Evolutionary conservation across 2,797 vertebrate species (phyloP).

Genomic region (Microctenopoma lineatum): DNA sequence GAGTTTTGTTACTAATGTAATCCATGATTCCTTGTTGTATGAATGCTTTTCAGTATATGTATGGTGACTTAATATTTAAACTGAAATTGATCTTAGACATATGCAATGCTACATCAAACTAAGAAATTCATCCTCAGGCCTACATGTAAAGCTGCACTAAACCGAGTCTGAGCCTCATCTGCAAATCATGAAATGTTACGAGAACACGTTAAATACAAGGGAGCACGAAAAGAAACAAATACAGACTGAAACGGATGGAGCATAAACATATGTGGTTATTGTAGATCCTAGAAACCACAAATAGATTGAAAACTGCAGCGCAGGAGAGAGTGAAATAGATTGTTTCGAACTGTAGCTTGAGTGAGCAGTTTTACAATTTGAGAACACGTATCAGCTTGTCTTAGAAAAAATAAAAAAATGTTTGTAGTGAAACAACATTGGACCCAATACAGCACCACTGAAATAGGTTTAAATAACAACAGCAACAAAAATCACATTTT

Average conservation of each 20-base stretch:
- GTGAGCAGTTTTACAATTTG: constrained; percentile 31
- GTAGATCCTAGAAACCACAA: constrained; percentile 22
- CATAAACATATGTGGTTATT: constrained; percentile 13
- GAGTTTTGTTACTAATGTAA: constrained; percentile 19
- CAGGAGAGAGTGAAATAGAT: constrained; percentile 7
- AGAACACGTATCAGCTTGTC: constrained; percentile 19
- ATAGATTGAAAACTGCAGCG: constrained; percentile 8
- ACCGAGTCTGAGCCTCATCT: constrained; percentile 15
- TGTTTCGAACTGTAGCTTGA: constrained; percentile 33
- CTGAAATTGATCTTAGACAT: background rate
- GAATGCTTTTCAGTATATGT: background rate
- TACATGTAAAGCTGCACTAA: background rate
- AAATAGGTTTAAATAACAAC: background rate
- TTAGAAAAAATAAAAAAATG: constrained; percentile 3
- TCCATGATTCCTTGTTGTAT: constrained; percentile 4
- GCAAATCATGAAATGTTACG: constrained; percentile 35
- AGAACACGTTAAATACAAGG: constrained; percentile 18
- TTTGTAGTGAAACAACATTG: constrained; percentile 25
- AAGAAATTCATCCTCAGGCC: constrained; percentile 3
- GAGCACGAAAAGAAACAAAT: constrained; percentile 11
- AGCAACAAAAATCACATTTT: constrained; percentile 8
- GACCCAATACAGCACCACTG: background rate
- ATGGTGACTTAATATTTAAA: background rate
- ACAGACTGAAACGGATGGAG: constrained; percentile 20
- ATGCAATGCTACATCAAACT: background rate